Conservation (phyloP, 2,888 invertebrate species). For the Epistrophe grossulariae region DNA sequence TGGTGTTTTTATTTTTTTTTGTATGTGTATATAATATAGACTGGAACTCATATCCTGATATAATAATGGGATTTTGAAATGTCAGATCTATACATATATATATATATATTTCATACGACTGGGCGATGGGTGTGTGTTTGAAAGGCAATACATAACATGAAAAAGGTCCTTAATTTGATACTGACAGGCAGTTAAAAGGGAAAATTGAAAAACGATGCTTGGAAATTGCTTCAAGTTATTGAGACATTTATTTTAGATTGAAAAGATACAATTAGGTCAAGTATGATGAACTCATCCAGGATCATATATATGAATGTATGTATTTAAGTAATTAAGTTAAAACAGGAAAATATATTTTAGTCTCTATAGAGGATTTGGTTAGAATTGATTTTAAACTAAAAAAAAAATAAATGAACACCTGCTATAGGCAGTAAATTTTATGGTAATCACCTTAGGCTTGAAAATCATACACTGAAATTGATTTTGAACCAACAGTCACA, state of each 20-base stretch:
- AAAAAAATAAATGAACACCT: background rate
- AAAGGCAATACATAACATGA: constrained; percentile 34
- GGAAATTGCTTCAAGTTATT: constrained; percentile 26
- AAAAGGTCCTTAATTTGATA: constrained; percentile 37
- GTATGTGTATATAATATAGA: background rate
- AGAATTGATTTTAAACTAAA: background rate
- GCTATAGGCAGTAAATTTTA: background rate
- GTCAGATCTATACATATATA: background rate
- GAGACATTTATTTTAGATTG: constrained; percentile 33
- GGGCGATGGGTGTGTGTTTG: constrained; percentile 4
- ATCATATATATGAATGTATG: background rate
- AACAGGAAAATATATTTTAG: background rate
- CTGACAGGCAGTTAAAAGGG: constrained; percentile 21
- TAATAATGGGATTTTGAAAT: constrained; percentile 26
- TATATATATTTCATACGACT: too few relatives aligned
- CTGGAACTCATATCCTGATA: background rate
- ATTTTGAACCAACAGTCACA: background rate
- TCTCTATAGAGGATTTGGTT: background rate
- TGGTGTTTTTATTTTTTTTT: background rate
- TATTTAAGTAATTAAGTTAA: background rate
- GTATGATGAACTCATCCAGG: background rate
- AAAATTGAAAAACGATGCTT: constrained; percentile 35
- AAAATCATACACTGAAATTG: background rate
- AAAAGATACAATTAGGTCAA: constrained; percentile 6
- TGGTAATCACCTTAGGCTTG: background rate